Base-by-base conservation (phyloP, 2,888 invertebrate species). In the Helicoverpa assulta region DNA sequence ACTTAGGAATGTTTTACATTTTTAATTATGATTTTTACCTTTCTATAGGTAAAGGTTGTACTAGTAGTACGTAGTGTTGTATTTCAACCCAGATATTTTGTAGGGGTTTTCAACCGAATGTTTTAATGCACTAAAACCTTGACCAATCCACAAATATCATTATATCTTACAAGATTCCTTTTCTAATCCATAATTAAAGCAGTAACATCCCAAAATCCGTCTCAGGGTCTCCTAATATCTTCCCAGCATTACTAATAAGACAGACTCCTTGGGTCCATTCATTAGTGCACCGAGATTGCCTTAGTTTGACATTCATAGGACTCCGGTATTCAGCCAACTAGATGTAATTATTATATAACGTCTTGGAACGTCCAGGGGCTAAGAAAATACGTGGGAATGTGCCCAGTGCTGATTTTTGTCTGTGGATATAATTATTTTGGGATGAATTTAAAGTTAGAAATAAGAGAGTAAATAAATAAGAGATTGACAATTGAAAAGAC, bases 241-340 rank as follows among this genome's bases (percentile, higher is more conserved):
- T 7, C 18, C 8, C 5, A 43, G 67, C 51, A 62, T 73, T 40
- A 18, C 26, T 73, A 18, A 78, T 19, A 56, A 65, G 59, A 47
- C 37, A 55, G 59, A 47, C 59, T 72, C 51, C 40, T 37, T 29
- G 33, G 50, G 55, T 54, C 26, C 40, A 62, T 78, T 81, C 58
- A 77, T 80, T 77, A 76, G 68, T 69, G 65, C 63, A 52, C 3
- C 62, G 6, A 60, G 57, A 78, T 78, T 78, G 63, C 37, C 57
- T 69, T 67, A 80, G 66, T 78, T 78, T 69, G 60, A 47, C 64
- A 78, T 78, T 80, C 73, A 78, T 78, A 56, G 63, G 29, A 60
- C 16, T 50, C 50, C 7, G 21, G 8, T 18, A n/a, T 40, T 19
- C 18, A 26, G 47, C 16, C 12, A 53, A 37, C 5, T 37, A n/a